phyloP scores from a whole-genome alignment of 2,888 invertebrate species.

The Furcula furcula region DNA sequence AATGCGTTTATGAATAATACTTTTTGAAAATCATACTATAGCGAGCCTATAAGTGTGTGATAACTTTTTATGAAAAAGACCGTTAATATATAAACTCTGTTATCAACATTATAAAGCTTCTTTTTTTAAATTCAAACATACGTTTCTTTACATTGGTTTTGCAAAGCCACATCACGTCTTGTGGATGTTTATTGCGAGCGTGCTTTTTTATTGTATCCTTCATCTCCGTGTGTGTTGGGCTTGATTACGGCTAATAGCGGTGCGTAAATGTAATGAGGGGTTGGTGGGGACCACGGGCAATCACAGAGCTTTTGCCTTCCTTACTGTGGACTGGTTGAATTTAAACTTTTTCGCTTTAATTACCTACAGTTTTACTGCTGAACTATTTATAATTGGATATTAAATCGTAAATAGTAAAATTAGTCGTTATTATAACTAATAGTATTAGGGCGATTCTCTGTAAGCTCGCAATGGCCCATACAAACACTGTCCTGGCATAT shows the following conservation, averaged over 20 bases:
- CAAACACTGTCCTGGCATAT: too few species aligned
- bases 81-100: too few species aligned
- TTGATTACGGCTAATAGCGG: slow-evolving; percentile 72
- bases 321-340: slow-evolving; percentile 58
- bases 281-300: slow-evolving; percentile 52
- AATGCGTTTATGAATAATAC: too few species aligned
- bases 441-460: too few species aligned
- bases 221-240: slow-evolving; percentile 68
- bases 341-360: slow-evolving; percentile 47
- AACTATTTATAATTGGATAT: slow-evolving; percentile 25
- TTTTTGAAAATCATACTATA: too few species aligned
- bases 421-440: slow-evolving; percentile 17
- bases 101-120: too few species aligned
- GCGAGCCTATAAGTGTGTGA: too few species aligned
- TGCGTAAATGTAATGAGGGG: slow-evolving; percentile 73
- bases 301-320: slow-evolving; percentile 54
- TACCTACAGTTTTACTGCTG: slow-evolving; percentile 25
- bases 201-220: slow-evolving; percentile 58
- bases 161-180: slow-evolving; percentile 9
- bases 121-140: too few species aligned
- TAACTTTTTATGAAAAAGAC: too few species aligned
- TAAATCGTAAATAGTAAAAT: slow-evolving; percentile 28
- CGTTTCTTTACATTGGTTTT: too few species aligned
- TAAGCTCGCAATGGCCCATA: too few species aligned
- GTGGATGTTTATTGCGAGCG: slow-evolving; percentile 30